These are phyloP conservation scores for Drosophila novamexicana DNA, from an alignment of 1,140 invertebrate genomes.

Conservation along the genomic window DNA sequence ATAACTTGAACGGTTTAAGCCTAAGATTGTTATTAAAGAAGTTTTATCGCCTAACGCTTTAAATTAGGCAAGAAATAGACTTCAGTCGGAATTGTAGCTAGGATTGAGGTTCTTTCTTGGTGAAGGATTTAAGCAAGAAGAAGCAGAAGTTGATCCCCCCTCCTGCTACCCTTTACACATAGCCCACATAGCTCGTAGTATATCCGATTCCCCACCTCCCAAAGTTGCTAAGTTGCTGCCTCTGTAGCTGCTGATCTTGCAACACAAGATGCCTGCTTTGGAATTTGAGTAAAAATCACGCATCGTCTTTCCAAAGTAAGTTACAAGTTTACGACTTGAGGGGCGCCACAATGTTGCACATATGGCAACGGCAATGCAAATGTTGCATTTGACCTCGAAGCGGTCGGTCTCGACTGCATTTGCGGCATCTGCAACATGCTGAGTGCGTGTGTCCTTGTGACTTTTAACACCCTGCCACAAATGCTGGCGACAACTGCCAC, in stretches of 20 bases:
- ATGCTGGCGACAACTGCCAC: constrained; percentile 40
- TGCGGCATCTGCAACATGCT: constrained; percentile 14
- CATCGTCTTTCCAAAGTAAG: constrained; percentile 50
- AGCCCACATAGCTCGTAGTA: neutral
- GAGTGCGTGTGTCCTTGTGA: constrained; percentile 71
- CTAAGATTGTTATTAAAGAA: neutral
- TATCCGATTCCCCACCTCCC: neutral
- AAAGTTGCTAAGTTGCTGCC: neutral
- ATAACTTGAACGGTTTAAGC: neutral
- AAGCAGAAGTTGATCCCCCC: too few relatives aligned
- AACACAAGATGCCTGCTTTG: constrained; percentile 2
- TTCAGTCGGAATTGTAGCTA: neutral
- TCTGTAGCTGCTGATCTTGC: constrained; percentile 26
- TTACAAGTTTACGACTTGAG: constrained; percentile 56
- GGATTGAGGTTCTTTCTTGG: too few relatives aligned
- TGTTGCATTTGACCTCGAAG: constrained; percentile 44
- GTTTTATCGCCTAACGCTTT: neutral
- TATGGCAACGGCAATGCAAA: constrained; percentile 43
- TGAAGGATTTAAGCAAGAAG: too few relatives aligned
- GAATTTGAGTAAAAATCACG: constrained; percentile 72
- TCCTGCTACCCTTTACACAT: too few relatives aligned
- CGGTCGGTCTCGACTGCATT: constrained; percentile 17
- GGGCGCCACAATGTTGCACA: constrained; percentile 72
- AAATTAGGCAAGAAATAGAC: neutral
- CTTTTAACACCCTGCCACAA: constrained; percentile 68